Evolutionary conservation across 2,888 invertebrate genomes (phyloP).

Genomic region (Zaprionus obscuricornis): DNA sequence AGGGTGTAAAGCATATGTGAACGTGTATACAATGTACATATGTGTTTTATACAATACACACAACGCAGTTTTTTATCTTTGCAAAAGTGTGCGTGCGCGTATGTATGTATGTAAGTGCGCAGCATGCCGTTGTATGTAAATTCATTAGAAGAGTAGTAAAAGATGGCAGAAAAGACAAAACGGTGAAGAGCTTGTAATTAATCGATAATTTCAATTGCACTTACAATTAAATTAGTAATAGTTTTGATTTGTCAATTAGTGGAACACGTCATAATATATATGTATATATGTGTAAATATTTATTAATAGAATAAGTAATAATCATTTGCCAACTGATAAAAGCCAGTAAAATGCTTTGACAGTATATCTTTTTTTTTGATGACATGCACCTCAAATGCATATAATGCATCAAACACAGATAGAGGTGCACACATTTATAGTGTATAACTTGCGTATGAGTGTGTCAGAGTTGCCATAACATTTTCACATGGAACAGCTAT

Average conservation of each 20-base stretch:
- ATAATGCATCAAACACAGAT: too few relatives aligned
- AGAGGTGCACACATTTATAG: too few relatives aligned
- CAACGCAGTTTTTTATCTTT: conserved; percentile 34
- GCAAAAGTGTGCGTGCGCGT: conserved; percentile 1
- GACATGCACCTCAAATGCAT: too few relatives aligned
- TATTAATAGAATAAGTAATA: background rate
- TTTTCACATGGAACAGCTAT: too few relatives aligned
- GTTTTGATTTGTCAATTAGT: conserved; percentile 10
- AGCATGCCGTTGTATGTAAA: conserved; percentile 82
- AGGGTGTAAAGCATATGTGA: conserved; percentile 5
- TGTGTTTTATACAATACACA: conserved; percentile 44
- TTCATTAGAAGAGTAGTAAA: conserved; percentile 6
- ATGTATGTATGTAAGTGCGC: conserved; percentile 74
- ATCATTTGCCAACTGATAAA: too few relatives aligned
- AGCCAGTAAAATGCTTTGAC: too few relatives aligned
- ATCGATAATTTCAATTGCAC: conserved; percentile 67
- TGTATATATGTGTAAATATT: background rate
- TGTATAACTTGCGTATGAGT: too few relatives aligned
- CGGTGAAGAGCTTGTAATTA: conserved; percentile 73
- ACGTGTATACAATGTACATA: conserved; percentile 8
- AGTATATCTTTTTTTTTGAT: too few relatives aligned
- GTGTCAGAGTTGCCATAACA: too few relatives aligned
- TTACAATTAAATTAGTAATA: conserved; percentile 24
- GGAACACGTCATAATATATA: background rate
- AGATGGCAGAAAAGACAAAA: conserved; percentile 84